These are phyloP conservation scores for Spicauda simplicius DNA, from an alignment of 2,888 invertebrate genomes.

Conservation along the genomic window DNA sequence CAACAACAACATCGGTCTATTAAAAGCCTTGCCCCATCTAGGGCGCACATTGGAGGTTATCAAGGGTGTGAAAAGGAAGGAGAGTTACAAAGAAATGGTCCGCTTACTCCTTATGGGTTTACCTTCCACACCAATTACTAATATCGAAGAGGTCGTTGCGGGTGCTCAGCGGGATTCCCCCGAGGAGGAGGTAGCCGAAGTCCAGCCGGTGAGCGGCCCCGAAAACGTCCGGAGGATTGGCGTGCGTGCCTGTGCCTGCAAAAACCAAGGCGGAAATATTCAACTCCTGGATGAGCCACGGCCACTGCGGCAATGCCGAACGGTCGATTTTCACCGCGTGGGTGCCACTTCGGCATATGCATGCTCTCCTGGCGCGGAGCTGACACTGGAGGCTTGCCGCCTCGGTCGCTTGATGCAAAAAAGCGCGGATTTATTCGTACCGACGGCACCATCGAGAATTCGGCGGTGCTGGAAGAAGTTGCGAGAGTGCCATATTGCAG, in stretches of 20 bases:
- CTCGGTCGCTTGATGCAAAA: conserved; percentile 45
- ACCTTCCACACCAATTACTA: conserved; percentile 2
- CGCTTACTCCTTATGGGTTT: neutral
- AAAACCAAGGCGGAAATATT: conserved; percentile 24
- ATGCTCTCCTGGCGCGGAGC: conserved; percentile 46
- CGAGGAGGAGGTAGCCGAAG: neutral
- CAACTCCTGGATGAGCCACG: conserved; percentile 37
- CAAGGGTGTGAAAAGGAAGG: conserved; percentile 37
- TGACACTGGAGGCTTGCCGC: conserved; percentile 41
- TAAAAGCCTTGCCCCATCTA: conserved; percentile 31
- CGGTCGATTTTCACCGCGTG: conserved; percentile 47
- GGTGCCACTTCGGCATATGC: conserved; percentile 49
- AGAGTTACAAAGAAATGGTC: conserved; percentile 35
- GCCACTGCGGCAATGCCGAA: conserved; percentile 40
- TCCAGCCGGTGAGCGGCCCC: conserved; percentile 1
- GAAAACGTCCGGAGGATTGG: neutral
- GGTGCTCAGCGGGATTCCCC: neutral
- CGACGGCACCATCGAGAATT: conserved; percentile 60
- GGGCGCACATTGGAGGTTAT: conserved; percentile 39
- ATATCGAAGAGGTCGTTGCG: neutral
- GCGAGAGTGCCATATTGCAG: conserved; percentile 56
- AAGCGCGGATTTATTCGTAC: conserved; percentile 48
- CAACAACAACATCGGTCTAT: neutral
- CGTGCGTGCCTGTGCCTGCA: neutral
- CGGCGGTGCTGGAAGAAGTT: conserved; percentile 47